These are phyloP conservation scores for Coenonympha glycerion DNA, from an alignment of 2,888 invertebrate genomes.

Conservation along the genomic window DNA sequence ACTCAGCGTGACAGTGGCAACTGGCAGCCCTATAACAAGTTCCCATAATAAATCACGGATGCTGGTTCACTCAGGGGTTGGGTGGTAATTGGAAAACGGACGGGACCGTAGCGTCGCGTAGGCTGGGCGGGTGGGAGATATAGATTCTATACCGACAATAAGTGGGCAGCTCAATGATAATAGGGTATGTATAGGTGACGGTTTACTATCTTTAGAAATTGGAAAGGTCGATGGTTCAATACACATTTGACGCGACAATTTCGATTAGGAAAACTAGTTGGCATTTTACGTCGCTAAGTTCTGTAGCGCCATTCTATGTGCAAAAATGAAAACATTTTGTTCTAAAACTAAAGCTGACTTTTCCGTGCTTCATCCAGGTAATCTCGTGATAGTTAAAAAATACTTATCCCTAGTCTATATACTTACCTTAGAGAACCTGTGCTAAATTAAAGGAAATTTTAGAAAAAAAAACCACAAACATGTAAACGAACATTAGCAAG, in stretches of 20 bases:
- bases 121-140: slow-evolving; percentile 5
- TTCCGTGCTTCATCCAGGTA: too few relatives aligned
- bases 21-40: slow-evolving; percentile 30
- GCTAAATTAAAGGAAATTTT: too few relatives aligned
- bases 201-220: background rate
- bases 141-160: slow-evolving; percentile 11
- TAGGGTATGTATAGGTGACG: background rate
- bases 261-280: too few relatives aligned
- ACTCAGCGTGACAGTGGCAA: background rate
- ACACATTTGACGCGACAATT: background rate
- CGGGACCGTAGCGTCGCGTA: slow-evolving; percentile 7
- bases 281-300: too few relatives aligned
- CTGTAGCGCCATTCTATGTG: too few relatives aligned
- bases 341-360: too few relatives aligned
- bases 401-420: too few relatives aligned
- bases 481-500: too few relatives aligned
- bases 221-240: background rate
- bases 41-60: slow-evolving; percentile 21
- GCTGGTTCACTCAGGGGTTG: slow-evolving; percentile 16
- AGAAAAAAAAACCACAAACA: too few relatives aligned
- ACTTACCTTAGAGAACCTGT: too few relatives aligned
- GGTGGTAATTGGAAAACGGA: slow-evolving; percentile 18
- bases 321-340: too few relatives aligned
- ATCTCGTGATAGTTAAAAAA: too few relatives aligned
- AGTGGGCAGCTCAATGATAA: slow-evolving; percentile 5